A percentile compares a stretch with the other conserved stretches of the same genome.
phyloP scores from a whole-genome alignment of 1,140 invertebrate genomes.

The Bombus ignitus region DNA sequence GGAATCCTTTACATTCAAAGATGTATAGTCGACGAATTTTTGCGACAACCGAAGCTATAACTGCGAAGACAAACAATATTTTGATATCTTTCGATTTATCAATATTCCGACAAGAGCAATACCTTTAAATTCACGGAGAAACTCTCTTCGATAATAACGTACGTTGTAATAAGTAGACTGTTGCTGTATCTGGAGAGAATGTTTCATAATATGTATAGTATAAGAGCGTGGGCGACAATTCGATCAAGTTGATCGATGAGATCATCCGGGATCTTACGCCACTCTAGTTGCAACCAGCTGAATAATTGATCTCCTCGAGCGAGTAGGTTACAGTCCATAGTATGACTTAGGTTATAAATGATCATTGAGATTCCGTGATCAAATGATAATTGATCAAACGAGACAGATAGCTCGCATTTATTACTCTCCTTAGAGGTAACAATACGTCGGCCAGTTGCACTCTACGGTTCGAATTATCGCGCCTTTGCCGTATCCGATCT shows the following conservation, averaged over 20 bases:
- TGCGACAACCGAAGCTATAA: too few relatives aligned
- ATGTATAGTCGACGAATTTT: too few relatives aligned
- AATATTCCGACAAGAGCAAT: too few relatives aligned
- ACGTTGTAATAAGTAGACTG: neutral
- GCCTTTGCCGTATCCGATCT: neutral
- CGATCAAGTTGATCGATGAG: constrained; percentile 21
- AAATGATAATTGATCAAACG: neutral
- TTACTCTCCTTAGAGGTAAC: constrained; percentile 7
- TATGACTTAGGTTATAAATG: neutral
- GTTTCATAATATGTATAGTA: neutral
- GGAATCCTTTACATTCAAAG: too few relatives aligned
- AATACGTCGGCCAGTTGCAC: neutral
- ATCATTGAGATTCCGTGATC: constrained; percentile 1
- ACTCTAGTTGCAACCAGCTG: constrained; percentile 7
- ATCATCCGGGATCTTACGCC: constrained; percentile 17
- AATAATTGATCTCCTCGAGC: constrained; percentile 19
- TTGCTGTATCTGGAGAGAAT: neutral
- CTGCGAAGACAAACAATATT: too few relatives aligned
- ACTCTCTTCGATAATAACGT: too few relatives aligned
- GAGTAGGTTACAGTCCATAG: neutral
- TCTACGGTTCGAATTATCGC: neutral
- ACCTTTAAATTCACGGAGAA: too few relatives aligned
- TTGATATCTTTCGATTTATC: too few relatives aligned
- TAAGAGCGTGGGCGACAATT: constrained; percentile 26
- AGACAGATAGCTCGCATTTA: constrained; percentile 8